Base-by-base conservation (phyloP, 2,113 vertebrate species). In the Psittacara wagleri region DNA sequence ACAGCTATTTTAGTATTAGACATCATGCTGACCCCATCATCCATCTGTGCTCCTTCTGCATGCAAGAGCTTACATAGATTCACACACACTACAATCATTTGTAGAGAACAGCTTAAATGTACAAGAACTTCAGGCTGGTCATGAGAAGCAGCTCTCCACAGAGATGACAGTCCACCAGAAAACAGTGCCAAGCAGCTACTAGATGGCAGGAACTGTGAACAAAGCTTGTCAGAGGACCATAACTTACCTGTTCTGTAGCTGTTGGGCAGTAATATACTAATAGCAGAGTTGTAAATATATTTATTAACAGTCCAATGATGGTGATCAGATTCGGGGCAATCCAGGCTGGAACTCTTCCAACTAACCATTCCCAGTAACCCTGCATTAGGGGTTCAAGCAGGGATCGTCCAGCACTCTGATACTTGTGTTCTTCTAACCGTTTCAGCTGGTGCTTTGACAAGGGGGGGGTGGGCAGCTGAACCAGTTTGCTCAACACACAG, bases 301-400 rank as follows among this genome's bases (percentile, higher is more conserved):
- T 99, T 97, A 99, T 99, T 66, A 98, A 98, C 93, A 99, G 98
- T 97, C 99, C 99, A 4, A 99, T 97, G 92, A 99, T 98, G 95
- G 99, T 99, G 98, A 99, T 99, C 83, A 99, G 98, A 97, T 99
- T 99, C 8, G 99, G 99, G 14, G 99, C 99, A 39, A 99, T 98
- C 99, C 99, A 99, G 83, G 98, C 95, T 5, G 99, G 99, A 74
- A 99, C 98, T 79, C 98, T 97, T 86, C 97, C 97, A 55, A 99
- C 99, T 91, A 99, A 96, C 99, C 99, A 99, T 86, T 99, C 99
- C 99, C 99, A 99, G 97, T 99, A 99, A 24, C 98, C 98, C 92
- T 99, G 99, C 99, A 99, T 99, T 59, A 99, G 84, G 31, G 99
- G 99, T 94, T 99, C 99, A 88, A 99, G 98, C 92, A 99, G 97